These are phyloP conservation scores for Cyphomyrus discorhynchus DNA, from an alignment of 2,113 vertebrate genomes.

Conservation along the genomic window DNA sequence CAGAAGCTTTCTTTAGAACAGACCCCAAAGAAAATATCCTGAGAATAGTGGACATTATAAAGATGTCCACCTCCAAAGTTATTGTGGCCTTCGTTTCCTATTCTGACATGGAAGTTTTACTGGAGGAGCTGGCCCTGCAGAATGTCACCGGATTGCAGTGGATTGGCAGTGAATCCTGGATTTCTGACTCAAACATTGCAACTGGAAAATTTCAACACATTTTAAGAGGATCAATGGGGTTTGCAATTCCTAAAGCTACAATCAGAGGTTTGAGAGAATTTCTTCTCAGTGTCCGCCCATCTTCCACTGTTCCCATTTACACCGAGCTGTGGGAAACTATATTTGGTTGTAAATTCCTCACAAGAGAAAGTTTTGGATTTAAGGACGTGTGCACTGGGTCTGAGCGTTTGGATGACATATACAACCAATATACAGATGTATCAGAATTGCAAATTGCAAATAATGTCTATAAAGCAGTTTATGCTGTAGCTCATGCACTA, in stretches of 20 bases:
- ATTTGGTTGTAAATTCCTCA: constrained; percentile 35
- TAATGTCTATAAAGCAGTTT: constrained; percentile 48
- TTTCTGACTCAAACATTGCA: constrained; percentile 42
- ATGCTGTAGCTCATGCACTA: constrained; percentile 41
- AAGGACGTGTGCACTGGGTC: constrained; percentile 29
- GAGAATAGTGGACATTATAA: constrained; percentile 38
- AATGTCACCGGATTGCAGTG: constrained; percentile 47
- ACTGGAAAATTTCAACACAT: constrained; percentile 34
- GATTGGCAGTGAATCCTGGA: constrained; percentile 52
- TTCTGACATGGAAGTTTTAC: constrained; percentile 42
- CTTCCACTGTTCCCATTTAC: constrained; percentile 24
- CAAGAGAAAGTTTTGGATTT: background rate
- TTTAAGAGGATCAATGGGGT: constrained; percentile 45
- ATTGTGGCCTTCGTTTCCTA: constrained; percentile 50
- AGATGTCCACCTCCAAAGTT: constrained; percentile 39
- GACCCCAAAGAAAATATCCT: constrained; percentile 31
- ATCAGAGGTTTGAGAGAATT: constrained; percentile 39
- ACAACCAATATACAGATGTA: constrained; percentile 45
- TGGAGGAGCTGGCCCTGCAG: constrained; percentile 36
- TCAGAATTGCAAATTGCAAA: constrained; percentile 44
- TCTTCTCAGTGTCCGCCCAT: constrained; percentile 31
- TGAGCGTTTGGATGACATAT: constrained; percentile 33
- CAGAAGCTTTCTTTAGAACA: constrained; percentile 40
- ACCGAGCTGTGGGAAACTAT: constrained; percentile 40
- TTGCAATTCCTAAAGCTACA: constrained; percentile 42